phyloP scores from a whole-genome alignment of 2,113 vertebrate genomes.

The Equus przewalskii region DNA sequence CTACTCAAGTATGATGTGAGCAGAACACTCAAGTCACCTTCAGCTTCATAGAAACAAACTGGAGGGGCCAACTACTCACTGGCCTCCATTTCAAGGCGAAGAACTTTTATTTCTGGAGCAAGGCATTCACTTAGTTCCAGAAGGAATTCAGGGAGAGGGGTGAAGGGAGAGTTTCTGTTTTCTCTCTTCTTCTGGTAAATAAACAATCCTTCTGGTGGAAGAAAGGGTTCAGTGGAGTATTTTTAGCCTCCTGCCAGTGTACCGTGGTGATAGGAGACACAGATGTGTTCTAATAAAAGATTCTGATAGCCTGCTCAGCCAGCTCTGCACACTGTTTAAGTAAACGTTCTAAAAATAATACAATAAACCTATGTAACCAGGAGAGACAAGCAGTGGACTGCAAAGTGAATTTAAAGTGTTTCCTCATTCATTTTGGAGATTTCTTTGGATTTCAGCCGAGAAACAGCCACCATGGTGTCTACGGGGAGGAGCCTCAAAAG shows the following conservation, averaged over 20 bases:
- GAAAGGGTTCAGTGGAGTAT: not conserved
- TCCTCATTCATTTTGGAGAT: slow-evolving; percentile 38
- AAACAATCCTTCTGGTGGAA: not conserved
- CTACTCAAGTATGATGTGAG: not conserved
- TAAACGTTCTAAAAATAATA: slow-evolving; percentile 74
- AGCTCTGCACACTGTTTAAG: slow-evolving; percentile 28
- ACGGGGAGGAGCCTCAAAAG: not conserved
- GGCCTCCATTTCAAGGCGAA: not conserved
- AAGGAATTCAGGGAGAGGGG: not conserved
- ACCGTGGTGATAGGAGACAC: slow-evolving; percentile 9
- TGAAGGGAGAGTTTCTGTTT: not conserved
- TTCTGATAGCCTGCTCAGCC: not conserved
- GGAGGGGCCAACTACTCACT: not conserved
- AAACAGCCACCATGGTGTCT: not conserved
- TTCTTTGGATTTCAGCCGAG: slow-evolving; percentile 72
- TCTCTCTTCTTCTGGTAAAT: slow-evolving; percentile 37
- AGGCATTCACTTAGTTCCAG: not conserved
- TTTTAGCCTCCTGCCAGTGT: not conserved
- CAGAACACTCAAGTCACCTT: not conserved
- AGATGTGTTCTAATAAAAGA: slow-evolving; percentile 34
- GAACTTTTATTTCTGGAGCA: not conserved
- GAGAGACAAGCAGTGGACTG: slow-evolving; percentile 27
- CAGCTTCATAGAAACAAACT: not conserved
- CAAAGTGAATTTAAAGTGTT: slow-evolving; percentile 56
- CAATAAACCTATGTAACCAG: slow-evolving; percentile 51